A percentile compares a stretch with the other conserved stretches of the same genome.
These are phyloP conservation scores for Nematostella vectensis DNA, from an alignment of 92 coral and sea anemone species.

Conservation along the genomic window DNA sequence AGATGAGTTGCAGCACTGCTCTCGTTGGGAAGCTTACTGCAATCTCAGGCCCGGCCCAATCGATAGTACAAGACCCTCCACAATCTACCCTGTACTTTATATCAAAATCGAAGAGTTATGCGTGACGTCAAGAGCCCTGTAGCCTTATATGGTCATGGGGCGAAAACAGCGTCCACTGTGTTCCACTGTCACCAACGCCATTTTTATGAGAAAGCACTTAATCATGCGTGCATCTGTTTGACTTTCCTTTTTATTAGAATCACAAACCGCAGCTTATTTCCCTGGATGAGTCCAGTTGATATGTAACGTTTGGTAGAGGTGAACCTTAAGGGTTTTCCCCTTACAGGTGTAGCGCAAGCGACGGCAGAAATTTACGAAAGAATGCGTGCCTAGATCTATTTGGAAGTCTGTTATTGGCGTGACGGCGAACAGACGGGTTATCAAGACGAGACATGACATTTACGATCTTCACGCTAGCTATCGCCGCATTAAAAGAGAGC, in stretches of 20 bases:
- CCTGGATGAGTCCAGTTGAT: neutral
- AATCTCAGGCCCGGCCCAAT: conserved; percentile 25
- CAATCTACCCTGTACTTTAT: conserved; percentile 5
- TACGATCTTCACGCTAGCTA: too few species aligned
- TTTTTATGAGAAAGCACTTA: neutral
- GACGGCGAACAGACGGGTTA: too few species aligned
- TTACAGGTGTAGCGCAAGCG: neutral
- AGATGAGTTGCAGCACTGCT: conserved; percentile 1
- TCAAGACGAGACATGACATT: too few species aligned
- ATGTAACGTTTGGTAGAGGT: neutral
- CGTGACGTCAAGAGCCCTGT: conserved; percentile 19
- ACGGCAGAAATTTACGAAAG: neutral
- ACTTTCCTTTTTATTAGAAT: neutral
- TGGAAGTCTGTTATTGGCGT: too few species aligned
- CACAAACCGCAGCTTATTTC: neutral
- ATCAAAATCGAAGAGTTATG: neutral
- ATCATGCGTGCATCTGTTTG: conserved; percentile 1
- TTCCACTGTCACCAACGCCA: neutral
- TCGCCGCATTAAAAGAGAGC: too few species aligned
- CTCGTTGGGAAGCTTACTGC: conserved; percentile 6
- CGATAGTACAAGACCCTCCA: conserved; percentile 15
- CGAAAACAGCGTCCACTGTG: neutral
- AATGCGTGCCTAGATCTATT: conserved; percentile 3
- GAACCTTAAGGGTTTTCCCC: neutral
- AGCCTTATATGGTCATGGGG: conserved; percentile 24